Evolutionary conservation across 2,113 vertebrate species (phyloP).

Genomic region (Pelecanoides urinatrix): DNA sequence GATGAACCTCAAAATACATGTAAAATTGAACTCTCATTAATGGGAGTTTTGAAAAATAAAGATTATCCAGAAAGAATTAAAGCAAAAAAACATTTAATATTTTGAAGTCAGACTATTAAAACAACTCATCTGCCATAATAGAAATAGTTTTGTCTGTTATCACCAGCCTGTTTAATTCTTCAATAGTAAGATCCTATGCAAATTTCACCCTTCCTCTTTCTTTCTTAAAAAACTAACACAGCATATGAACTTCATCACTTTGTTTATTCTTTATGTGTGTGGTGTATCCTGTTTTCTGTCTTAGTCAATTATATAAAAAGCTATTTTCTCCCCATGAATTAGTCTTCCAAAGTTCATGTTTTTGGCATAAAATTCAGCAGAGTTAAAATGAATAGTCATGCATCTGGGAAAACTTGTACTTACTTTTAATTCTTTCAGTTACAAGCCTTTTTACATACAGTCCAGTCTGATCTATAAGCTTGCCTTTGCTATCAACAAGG

Average conservation of each 20-base stretch:
- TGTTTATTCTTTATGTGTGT: background rate
- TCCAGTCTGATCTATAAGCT: background rate
- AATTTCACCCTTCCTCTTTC: background rate
- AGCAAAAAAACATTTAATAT: background rate
- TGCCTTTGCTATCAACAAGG: background rate
- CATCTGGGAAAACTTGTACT: background rate
- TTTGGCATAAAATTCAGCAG: background rate
- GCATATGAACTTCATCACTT: background rate
- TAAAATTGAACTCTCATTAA: background rate
- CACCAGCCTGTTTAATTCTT: background rate
- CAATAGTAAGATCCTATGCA: background rate
- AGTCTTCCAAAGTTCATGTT: background rate
- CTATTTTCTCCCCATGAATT: background rate
- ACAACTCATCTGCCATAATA: background rate
- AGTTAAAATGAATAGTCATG: background rate
- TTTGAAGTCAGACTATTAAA: background rate
- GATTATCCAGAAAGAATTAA: background rate
- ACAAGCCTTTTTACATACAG: background rate
- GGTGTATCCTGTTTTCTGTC: background rate
- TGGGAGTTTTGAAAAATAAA: background rate
- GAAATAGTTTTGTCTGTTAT: background rate
- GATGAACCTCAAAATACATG: background rate
- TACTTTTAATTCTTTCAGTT: background rate
- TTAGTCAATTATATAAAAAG: background rate
- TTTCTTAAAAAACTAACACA: background rate